A percentile compares a stretch with the other conserved stretches of the same genome.
Evolutionary conservation across 1,140 invertebrate genomes (phyloP).

Genomic region (Mizuhopecten yessoensis): DNA sequence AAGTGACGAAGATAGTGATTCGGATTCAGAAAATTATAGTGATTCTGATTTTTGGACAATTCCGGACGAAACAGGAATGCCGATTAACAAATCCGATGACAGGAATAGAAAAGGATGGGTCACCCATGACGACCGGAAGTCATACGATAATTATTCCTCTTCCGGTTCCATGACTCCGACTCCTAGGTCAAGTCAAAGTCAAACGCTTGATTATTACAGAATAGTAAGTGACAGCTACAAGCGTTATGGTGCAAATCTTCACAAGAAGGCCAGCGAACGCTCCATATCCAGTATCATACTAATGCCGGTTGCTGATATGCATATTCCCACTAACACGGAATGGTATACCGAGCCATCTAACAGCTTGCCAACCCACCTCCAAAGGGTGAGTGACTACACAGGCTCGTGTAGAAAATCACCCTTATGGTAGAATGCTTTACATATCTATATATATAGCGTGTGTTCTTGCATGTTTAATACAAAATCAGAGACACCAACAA

Average conservation of each 20-base stretch:
- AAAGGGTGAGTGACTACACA: constrained; percentile 71
- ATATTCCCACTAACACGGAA: constrained; percentile 73
- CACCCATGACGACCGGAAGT: constrained; percentile 61
- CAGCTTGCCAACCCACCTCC: constrained; percentile 66
- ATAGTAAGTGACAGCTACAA: constrained; percentile 69
- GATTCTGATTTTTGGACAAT: constrained; percentile 73
- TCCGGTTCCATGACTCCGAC: constrained; percentile 59
- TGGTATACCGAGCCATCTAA: constrained; percentile 69
- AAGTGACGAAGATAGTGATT: constrained; percentile 66
- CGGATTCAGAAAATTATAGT: constrained; percentile 64
- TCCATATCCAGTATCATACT: constrained; percentile 78
- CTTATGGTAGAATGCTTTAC: constrained; percentile 30
- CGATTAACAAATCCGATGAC: constrained; percentile 44
- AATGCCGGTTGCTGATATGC: constrained; percentile 69
- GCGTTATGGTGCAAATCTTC: constrained; percentile 69
- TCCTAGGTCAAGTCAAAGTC: constrained; percentile 56
- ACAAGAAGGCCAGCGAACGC: constrained; percentile 77
- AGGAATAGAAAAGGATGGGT: constrained; percentile 62
- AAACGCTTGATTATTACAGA: constrained; percentile 69
- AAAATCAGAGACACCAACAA: too few relatives aligned
- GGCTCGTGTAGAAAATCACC: not conserved
- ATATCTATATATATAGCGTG: not conserved
- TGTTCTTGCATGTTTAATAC: not conserved
- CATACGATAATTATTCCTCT: constrained; percentile 60
- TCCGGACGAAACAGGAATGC: constrained; percentile 71